Evolutionary conservation across 2,113 vertebrate genomes (phyloP).

Genomic region (Elanus axillaris): DNA sequence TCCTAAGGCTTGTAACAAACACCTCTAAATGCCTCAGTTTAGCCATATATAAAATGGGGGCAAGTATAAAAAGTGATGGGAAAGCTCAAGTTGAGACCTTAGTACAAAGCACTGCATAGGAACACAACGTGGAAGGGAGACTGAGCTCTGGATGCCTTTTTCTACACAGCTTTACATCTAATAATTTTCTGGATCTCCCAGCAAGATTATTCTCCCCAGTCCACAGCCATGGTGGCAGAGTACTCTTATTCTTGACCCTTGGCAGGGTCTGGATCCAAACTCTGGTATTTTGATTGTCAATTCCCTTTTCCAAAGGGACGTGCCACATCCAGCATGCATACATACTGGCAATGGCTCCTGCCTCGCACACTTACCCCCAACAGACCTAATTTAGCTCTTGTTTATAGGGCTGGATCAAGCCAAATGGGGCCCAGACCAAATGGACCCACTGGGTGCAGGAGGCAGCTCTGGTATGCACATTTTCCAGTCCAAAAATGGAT

Average conservation of each 20-base stretch:
- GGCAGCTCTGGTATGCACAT: not conserved
- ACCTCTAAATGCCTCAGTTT: not conserved
- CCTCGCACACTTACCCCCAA: not conserved
- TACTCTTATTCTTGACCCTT: not conserved
- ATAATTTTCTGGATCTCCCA: not conserved
- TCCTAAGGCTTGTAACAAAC: not conserved
- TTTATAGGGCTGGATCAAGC: not conserved
- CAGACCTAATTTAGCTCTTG: not conserved
- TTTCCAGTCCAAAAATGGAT: slow-evolving; percentile 7
- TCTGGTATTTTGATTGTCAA: not conserved
- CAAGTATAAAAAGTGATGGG: not conserved
- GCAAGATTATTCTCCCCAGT: not conserved
- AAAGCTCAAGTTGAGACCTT: not conserved
- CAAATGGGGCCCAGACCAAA: not conserved
- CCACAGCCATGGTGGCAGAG: not conserved
- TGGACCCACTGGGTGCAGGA: not conserved
- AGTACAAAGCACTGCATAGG: not conserved
- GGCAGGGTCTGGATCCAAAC: not conserved
- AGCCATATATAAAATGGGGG: not conserved
- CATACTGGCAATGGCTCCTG: not conserved
- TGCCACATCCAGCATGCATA: accelerated
- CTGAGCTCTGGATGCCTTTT: not conserved
- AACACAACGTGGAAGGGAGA: accelerated
- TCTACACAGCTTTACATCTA: not conserved
- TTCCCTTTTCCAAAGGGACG: not conserved